Evolutionary conservation across 2,113 vertebrate species (phyloP), one percentile per base, ranked within the genome.

Genomic region (Alectura lathami): DNA sequence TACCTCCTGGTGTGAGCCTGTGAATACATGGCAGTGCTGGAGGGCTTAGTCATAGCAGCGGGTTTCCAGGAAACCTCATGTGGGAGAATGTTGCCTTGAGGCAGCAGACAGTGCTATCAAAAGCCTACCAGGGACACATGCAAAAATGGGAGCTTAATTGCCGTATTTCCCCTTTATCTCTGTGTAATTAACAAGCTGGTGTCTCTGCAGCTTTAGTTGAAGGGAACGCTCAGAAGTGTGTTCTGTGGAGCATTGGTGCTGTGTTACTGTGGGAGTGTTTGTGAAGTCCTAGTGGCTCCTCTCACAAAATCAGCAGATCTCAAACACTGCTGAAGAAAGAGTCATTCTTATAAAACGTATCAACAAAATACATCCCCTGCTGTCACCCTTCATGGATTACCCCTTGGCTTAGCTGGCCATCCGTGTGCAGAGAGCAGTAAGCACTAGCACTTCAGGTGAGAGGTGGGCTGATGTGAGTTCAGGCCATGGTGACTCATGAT

Each of bases 101-200:
- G 84, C 92, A 90, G 62, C 76, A 95, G 93, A 36, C 87, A 82
- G 45, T 0, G 2, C 74, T 96, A 94, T 87, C 76, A 88, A 92
- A 94, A 88, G 56, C 82, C 90, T 95, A 63, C 59, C 63, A 62
- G 86, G 93, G 78, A 82, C 27, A 7, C 34, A 43, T 1, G 57
- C 56, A 82, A 86, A 91, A 89, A 56, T 11, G 5, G 18, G n/a
- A 89, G 59, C 78, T 91, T 93, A 93, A 90, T 88, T 95, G 83
- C 76, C 86, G 90, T 24, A 88, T 93, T 96, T 91, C 29, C 57
- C 50, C 85, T 95, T 97, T 96, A 91, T 95, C 90, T 93, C 90
- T 22, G 13, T 34, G 67, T 90, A 91, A 96, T 94, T 96, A 96
- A 83, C 78, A 89, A 86, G 45, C 89, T 80, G 75, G 54, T 88